These are phyloP conservation scores for Erythrolamprus reginae DNA, from an alignment of 2,113 vertebrate genomes.

Conservation along the genomic window DNA sequence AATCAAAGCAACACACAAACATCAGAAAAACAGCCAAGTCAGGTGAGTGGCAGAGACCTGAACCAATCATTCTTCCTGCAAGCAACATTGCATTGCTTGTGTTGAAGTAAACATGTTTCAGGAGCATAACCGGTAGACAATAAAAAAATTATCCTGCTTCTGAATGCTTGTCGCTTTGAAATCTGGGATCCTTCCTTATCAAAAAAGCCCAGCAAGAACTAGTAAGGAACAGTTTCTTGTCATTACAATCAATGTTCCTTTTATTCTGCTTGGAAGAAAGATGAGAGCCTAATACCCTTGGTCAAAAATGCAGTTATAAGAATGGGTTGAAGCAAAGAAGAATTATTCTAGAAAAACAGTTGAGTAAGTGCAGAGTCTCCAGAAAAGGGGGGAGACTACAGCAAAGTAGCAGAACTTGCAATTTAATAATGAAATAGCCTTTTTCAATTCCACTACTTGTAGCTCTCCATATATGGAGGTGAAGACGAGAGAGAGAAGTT, in stretches of 20 bases:
- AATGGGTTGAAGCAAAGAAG: neutral
- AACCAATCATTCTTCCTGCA: slow-evolving; percentile 66
- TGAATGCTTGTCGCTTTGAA: slow-evolving; percentile 45
- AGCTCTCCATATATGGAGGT: neutral
- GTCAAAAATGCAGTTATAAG: neutral
- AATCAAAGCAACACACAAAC: slow-evolving; percentile 61
- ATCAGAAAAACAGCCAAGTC: slow-evolving; percentile 59
- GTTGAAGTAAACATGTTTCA: slow-evolving; percentile 53
- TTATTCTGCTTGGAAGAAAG: slow-evolving; percentile 48
- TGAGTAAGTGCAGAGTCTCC: neutral
- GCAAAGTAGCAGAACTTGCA: neutral
- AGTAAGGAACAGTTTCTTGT: slow-evolving; percentile 41
- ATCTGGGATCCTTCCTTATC: slow-evolving; percentile 50
- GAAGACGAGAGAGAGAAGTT: neutral
- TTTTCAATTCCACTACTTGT: neutral
- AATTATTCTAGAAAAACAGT: neutral
- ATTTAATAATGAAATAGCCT: neutral
- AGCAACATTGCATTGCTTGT: slow-evolving; percentile 49
- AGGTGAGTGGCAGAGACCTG: slow-evolving; percentile 57
- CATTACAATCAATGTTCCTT: slow-evolving; percentile 44
- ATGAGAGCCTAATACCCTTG: neutral
- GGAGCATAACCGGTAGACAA: slow-evolving; percentile 39
- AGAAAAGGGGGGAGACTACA: neutral
- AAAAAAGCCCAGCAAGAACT: slow-evolving; percentile 46
- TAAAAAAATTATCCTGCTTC: slow-evolving; percentile 66